Evolutionary conservation across 30 jellyfish, hydroid and myxozoan genomes (phyloP), one percentile per base, ranked within the genome.

Genomic region (Hydra vulgaris): DNA sequence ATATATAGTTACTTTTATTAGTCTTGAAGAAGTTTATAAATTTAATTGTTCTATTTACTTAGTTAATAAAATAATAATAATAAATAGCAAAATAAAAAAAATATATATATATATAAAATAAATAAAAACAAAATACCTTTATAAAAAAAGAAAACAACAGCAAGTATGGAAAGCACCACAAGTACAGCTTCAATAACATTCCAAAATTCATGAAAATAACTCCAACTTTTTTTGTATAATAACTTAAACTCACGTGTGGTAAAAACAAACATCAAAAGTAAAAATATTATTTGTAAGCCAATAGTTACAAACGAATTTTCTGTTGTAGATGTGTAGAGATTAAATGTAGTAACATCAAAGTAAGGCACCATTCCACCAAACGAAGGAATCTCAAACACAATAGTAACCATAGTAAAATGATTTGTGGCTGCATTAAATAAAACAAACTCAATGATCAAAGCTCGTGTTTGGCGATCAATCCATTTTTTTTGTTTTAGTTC

Each of bases 381-480:
- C 16, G 96, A 89, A 7, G 98, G 96, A 26, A 92, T 86, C 86
- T 92, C 98, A 25, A 92, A 92, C 20, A 90, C 89, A 24, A 92
- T 81, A 0, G 95, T 86, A 16, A 87, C 98, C 82, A 83, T 71
- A 69, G 87, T 79, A 80, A 92, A 92, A 56, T 92, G 90, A 77
- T 92, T 92, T 27, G 98, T 92, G 17, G 81, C 74, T 17, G 96
- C 94, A 79, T 92, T 92, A 84, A 82, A 92, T 66, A 92, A 77
- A 0, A 96, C 95, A 52, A 92, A 92, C 72, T 92, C 98, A 20
- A 87, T 79, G 8, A 92, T 69, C 18, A 87, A 85, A 18, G 96
- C 98, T 18, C 98, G 84, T 16, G 96, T 85, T 86, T 92, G 95
- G 0, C 98, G 93, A 66, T 92, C 98, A 7, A 92, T 74, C 98